Evolutionary conservation across 2,113 vertebrate species (phyloP), one percentile per base, ranked within the genome.

Genomic region (Muntiacus muntjak): DNA sequence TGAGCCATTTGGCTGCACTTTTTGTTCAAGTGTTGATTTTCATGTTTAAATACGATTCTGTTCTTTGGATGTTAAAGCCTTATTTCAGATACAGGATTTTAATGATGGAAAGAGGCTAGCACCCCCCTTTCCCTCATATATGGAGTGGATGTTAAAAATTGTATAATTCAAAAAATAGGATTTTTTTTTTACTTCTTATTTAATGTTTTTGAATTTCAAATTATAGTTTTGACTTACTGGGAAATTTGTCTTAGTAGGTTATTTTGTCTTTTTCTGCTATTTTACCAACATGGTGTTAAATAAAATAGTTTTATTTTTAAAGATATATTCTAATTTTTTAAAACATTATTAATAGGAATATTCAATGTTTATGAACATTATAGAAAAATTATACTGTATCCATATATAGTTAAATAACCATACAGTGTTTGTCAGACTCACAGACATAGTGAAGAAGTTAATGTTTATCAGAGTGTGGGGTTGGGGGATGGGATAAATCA

Each of bases 61-160:
- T 6, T 43, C 50, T 90, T 96, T 74, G 91, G 58, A 81, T 76
- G 58, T 89, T 88, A 67, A 83, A 13, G 28, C 60, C 43, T 90
- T 91, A 93, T 87, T 93, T 97, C 71, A 33, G 60, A 83, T 87
- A 7, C 26, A 87, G 33, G 17, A 67, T 84, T 95, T 12, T 95
- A 57, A 25, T 83, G n/a, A 60, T 30, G 13, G 67, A 85, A 79
- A 79, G 30, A 87, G 62, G 86, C 17, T 45, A 88, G 82, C 43
- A 90, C 92, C 74, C 8, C 76, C 17, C 13, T 36, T 45, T 93
- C 0, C 0, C 54, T 88, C 15, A 45, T 8, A 14, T 54, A 7
- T n/a, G 14, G 6, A 5, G 4, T 78, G 3, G 7, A 33, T 58
- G 2, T 71, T 43, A 92, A 62, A 93, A 94, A 91, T 54, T n/a